These are phyloP conservation scores for Zapus hudsonius DNA, from an alignment of 2,113 vertebrate genomes.

Conservation along the genomic window DNA sequence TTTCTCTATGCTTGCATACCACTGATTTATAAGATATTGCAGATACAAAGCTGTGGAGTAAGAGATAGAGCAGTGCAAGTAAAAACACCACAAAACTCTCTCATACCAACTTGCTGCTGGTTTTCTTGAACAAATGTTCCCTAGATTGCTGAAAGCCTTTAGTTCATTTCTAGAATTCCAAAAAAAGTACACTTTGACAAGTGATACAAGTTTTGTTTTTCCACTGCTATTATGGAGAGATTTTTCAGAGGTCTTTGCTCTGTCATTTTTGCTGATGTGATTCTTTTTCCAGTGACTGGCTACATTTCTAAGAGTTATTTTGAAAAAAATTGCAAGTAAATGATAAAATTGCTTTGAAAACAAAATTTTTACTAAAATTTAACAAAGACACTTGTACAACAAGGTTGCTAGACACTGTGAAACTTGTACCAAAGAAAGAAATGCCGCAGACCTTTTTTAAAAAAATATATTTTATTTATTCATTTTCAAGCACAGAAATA, in stretches of 20 bases:
- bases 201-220: background rate
- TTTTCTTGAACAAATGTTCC: constrained; percentile 26
- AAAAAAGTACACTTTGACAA: constrained; percentile 39
- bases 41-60: background rate
- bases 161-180: constrained; percentile 47
- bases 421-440: constrained; percentile 42
- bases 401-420: constrained; percentile 17
- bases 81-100: constrained; percentile 28
- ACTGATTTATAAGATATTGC: constrained; percentile 8
- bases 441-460: background rate
- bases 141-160: constrained; percentile 33
- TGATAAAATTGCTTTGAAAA: constrained; percentile 53
- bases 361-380: background rate
- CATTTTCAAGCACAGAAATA: no score
- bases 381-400: constrained; percentile 43
- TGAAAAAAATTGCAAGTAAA: constrained; percentile 57
- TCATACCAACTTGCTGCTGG: background rate
- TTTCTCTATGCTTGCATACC: constrained; percentile 5
- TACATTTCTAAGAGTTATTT: constrained; percentile 49
- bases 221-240: constrained; percentile 8
- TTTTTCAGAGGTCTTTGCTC: constrained; percentile 31
- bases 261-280: constrained; percentile 46
- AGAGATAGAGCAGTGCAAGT: background rate
- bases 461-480: no score
- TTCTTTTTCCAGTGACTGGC: constrained; percentile 18